Evolutionary conservation across 2,888 invertebrate species (phyloP), one percentile per base, ranked within the genome.

Genomic region (Watsonalla binaria): DNA sequence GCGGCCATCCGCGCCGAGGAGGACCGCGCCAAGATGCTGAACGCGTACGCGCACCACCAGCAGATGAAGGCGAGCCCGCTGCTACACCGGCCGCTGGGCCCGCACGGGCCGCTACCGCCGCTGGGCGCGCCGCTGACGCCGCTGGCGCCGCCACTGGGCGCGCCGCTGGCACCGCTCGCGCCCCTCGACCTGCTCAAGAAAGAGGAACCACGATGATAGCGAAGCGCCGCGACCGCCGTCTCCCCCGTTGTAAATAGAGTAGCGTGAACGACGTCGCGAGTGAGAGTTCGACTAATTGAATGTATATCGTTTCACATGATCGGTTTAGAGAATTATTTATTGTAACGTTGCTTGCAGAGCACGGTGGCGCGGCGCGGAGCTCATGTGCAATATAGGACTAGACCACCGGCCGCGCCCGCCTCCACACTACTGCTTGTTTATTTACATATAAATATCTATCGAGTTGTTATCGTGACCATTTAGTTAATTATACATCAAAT

Each of bases 1-100:
- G 95, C 94, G 11, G 95, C 95, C 15, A 93, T 94, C 75, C 92
- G 95, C 54, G 95, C 94, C 48, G 95, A 96, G 75, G 96, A 96
- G 70, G 95, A 96, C 79, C 93, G 96, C 57, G 95, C 94, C 46
- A 96, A 96, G 83, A 93, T 96, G 74, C 93, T 94, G 74, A 93
- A 92, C 65, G 93, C 94, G 60, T 95, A 95, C 84, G 92, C 93
- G 55, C 92, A 92, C 70, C 82, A 92, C 64, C 93, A 93, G 70
- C 90, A 90, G 72, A 70, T 88, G 76, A 92, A 80, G 84, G 86
- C 93, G 62, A 82, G 78, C 61, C 81, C 84, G 70, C 76, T 88
- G 72, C 73, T 85, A 74, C 88, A 85, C 74, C 82, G 84, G 60
- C 74, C 92, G 64, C 85, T 93, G 74, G 92, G 68, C 82, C 92